Conservation (phyloP, 2,113 vertebrate species). For the Anser cygnoides region DNA sequence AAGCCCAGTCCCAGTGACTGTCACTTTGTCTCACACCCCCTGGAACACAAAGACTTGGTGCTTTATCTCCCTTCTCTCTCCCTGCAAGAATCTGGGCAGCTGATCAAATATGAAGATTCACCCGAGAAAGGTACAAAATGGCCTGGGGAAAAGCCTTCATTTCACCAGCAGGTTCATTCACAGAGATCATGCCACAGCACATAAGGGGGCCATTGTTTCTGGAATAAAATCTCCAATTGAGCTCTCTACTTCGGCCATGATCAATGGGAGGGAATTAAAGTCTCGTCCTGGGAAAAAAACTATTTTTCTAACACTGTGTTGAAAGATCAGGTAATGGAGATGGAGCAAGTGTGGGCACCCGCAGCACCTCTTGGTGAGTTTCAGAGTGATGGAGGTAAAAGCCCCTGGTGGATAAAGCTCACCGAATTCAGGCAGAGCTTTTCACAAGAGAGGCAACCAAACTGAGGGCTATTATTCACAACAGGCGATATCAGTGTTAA, state of each 20-base stretch:
- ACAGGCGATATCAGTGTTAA: background rate
- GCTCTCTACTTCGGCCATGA: conserved; percentile 54
- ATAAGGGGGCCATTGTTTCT: conserved; percentile 65
- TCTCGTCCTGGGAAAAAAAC: conserved; percentile 48
- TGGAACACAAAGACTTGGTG: background rate
- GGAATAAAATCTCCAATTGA: conserved; percentile 71
- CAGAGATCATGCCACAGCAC: background rate
- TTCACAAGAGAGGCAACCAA: background rate
- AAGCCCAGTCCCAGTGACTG: background rate
- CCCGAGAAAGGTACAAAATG: conserved; percentile 22
- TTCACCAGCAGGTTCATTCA: conserved; percentile 66
- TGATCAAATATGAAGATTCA: conserved; percentile 61
- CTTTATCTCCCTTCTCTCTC: background rate
- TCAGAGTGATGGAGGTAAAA: background rate
- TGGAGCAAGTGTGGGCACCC: background rate
- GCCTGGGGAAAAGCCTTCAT: conserved; percentile 49
- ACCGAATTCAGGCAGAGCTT: background rate
- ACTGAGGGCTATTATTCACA: background rate
- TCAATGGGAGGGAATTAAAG: conserved; percentile 69
- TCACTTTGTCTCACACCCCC: background rate
- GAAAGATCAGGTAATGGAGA: conserved; percentile 68
- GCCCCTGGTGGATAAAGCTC: background rate
- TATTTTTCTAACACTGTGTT: conserved; percentile 55
- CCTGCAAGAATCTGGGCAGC: background rate
- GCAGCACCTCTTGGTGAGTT: background rate